Conservation (phyloP, 2,113 vertebrate genomes). For the Thunnus maccoyii region DNA sequence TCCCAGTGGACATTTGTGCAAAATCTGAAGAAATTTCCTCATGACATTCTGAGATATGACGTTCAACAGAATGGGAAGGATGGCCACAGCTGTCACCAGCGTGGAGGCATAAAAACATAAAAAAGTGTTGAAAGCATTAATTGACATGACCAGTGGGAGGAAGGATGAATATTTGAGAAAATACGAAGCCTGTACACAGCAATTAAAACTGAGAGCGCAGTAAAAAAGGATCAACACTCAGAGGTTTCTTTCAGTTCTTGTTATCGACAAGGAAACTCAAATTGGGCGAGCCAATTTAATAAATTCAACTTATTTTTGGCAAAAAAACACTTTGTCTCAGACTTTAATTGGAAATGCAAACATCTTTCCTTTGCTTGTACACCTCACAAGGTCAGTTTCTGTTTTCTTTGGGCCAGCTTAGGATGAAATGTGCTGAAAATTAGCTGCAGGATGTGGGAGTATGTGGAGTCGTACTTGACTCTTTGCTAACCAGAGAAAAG, state of each 20-base stretch:
- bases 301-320: constrained; percentile 44
- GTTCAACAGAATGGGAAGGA: no score
- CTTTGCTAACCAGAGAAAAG: not conserved
- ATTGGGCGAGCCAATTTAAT: constrained; percentile 16
- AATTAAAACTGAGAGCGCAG: constrained; percentile 28
- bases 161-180: constrained; percentile 21
- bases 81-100: no score
- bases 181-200: constrained; percentile 1
- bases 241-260: constrained; percentile 2
- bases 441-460: constrained; percentile 4
- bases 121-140: not conserved
- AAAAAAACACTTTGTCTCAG: constrained; percentile 5
- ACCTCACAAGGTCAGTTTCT: constrained; percentile 44
- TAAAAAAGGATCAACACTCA: constrained; percentile 33
- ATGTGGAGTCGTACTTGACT: not conserved
- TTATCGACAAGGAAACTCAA: constrained; percentile 2
- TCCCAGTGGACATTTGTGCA: no score
- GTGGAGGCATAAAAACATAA: no score
- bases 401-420: constrained; percentile 25
- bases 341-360: constrained; percentile 52
- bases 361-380: constrained; percentile 32
- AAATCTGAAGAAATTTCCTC: no score
- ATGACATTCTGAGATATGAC: no score
- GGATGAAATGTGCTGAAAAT: constrained; percentile 31
- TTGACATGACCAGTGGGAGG: not conserved